Conservation (phyloP, 1,140 invertebrate species). For the Dysdera silvatica region DNA sequence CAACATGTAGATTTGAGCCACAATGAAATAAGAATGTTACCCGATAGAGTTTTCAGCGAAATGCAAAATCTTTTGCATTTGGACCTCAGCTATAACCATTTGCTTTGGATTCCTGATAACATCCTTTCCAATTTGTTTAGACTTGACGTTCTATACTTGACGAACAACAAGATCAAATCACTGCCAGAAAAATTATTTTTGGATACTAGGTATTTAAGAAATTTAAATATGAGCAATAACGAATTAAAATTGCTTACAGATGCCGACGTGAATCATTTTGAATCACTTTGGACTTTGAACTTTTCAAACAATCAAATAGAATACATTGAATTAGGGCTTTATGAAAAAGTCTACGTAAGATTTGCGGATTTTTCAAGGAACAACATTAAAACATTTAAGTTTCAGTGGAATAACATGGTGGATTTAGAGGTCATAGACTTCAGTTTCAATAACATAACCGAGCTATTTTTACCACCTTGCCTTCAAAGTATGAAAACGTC, state of each 20-base stretch:
- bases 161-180: neutral
- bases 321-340: neutral
- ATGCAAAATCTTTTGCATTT: no score
- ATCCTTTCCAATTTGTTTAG: neutral
- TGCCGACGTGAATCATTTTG: neutral
- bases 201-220: neutral
- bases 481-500: conserved; percentile 14
- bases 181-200: neutral
- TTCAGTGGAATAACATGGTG: neutral
- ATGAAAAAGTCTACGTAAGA: neutral
- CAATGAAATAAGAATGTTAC: no score
- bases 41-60: no score
- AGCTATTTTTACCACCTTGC: conserved; percentile 13
- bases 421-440: conserved; percentile 1
- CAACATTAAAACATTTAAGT: neutral
- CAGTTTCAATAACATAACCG: neutral
- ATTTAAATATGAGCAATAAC: neutral
- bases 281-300: neutral
- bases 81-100: conserved; percentile 1
- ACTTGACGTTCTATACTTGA: neutral
- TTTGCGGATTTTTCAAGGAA: neutral
- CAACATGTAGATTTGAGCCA: no score
- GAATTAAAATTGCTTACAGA: neutral
- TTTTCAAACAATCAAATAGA: conserved; percentile 1
- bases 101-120: neutral